Evolutionary conservation across 2,113 vertebrate genomes (phyloP).

Genomic region (Tapirus terrestris): DNA sequence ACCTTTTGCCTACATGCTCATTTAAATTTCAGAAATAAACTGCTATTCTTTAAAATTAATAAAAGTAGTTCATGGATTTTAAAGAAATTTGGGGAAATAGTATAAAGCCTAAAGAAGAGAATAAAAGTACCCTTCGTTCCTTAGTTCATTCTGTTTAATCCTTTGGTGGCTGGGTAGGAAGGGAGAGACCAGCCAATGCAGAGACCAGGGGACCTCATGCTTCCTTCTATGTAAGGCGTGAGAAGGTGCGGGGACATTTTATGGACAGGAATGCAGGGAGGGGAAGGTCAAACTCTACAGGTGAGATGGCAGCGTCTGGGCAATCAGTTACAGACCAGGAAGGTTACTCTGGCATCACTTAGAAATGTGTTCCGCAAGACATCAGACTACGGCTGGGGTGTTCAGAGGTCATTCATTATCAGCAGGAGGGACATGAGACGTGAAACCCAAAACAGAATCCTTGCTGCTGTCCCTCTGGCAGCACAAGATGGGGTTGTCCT

Average conservation of each 20-base stretch:
- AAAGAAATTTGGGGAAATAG: not conserved
- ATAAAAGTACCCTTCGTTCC: not conserved
- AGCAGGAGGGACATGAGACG: not conserved
- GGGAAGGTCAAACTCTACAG: not conserved
- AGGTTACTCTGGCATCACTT: not conserved
- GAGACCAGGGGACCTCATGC: not conserved
- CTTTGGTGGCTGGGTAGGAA: not conserved
- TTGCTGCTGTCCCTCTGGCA: not conserved
- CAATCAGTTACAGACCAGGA: not conserved
- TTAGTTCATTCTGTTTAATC: not conserved
- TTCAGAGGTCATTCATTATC: not conserved
- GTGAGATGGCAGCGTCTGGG: not conserved
- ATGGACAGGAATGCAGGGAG: too few species aligned
- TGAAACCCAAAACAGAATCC: not conserved
- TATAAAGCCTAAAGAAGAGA: not conserved
- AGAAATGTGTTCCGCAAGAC: not conserved
- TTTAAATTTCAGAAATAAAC: constrained; percentile 15
- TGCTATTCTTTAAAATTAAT: not conserved
- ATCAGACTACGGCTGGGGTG: not conserved
- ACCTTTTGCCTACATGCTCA: not conserved
- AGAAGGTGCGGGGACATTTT: not conserved
- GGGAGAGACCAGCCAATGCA: not conserved
- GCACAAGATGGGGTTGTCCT: not conserved
- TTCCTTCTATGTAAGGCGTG: not conserved
- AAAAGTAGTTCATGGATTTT: not conserved